A percentile compares a stretch with the other conserved stretches of the same genome.
Evolutionary conservation across 2,888 invertebrate species (phyloP).

Genomic region (Drosophila austrosaltans): DNA sequence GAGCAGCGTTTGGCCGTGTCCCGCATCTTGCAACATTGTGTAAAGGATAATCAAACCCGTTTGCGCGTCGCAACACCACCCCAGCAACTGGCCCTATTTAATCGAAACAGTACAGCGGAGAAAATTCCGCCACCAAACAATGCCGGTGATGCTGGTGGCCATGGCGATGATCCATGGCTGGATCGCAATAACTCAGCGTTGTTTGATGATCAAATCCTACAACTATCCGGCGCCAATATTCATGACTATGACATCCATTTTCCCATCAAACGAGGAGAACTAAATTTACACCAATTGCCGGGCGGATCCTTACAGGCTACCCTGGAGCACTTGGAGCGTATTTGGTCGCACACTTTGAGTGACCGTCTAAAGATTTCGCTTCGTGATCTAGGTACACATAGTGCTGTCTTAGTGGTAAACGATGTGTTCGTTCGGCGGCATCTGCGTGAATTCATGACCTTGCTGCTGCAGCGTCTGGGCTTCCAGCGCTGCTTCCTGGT

Average conservation of each 20-base stretch:
- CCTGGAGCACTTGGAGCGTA: conserved; percentile 92
- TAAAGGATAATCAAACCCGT: conserved; percentile 91
- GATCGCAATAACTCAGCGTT: conserved; percentile 29
- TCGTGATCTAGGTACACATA: conserved; percentile 89
- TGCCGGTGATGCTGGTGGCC: conserved; percentile 23
- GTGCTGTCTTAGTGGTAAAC: conserved; percentile 94
- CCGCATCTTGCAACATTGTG: conserved; percentile 92
- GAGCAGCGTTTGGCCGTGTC: conserved; percentile 93
- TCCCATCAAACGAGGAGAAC: conserved; percentile 93
- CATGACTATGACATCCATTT: conserved; percentile 93
- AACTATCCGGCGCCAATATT: conserved; percentile 83
- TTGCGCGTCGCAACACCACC: conserved; percentile 93
- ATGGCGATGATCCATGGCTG: conserved; percentile 42
- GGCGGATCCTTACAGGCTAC: conserved; percentile 94
- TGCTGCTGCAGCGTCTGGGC: conserved; percentile 91
- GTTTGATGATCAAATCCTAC: conserved; percentile 73
- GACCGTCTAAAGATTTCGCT: conserved; percentile 89
- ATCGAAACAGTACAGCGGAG: conserved; percentile 91
- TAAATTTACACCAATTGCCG: conserved; percentile 92
- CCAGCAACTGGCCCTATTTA: conserved; percentile 94
- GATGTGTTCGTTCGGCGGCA: conserved; percentile 95
- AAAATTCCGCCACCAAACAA: conserved; percentile 80
- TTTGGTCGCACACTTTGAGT: conserved; percentile 93
- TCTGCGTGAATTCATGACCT: conserved; percentile 91
- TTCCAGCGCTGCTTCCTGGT: conserved; percentile 89